These are phyloP conservation scores for Deilephila porcellus DNA, from an alignment of 2,888 invertebrate species.

Conservation along the genomic window DNA sequence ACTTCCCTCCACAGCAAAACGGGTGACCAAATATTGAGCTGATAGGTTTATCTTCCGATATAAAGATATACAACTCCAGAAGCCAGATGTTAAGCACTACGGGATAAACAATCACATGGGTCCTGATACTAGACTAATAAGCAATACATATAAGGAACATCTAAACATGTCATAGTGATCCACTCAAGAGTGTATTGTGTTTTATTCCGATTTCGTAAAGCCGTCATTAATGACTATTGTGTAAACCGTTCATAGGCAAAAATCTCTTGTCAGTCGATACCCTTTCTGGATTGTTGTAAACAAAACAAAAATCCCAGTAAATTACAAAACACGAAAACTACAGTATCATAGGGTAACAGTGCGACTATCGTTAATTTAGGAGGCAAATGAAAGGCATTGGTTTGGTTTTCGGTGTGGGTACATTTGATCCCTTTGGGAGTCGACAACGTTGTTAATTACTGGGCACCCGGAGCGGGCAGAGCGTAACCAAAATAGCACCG, in stretches of 20 bases:
- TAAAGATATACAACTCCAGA: too few relatives aligned
- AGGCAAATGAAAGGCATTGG: slow-evolving; percentile 66
- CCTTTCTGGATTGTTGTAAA: neutral
- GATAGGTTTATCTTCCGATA: too few relatives aligned
- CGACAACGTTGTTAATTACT: slow-evolving; percentile 61
- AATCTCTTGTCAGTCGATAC: neutral
- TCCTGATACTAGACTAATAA: too few relatives aligned
- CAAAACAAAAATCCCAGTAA: neutral
- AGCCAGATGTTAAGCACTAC: too few relatives aligned
- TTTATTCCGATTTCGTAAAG: too few relatives aligned
- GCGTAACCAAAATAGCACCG: slow-evolving; percentile 49
- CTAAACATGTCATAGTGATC: too few relatives aligned
- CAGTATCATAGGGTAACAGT: slow-evolving; percentile 33
- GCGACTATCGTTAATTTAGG: slow-evolving; percentile 54
- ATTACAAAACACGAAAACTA: neutral
- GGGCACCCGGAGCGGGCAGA: slow-evolving; percentile 44
- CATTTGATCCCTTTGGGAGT: slow-evolving; percentile 60
- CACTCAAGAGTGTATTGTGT: too few relatives aligned
- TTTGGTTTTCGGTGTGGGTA: slow-evolving; percentile 58
- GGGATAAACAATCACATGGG: too few relatives aligned
- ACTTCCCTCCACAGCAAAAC: too few relatives aligned
- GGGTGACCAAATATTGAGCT: too few relatives aligned
- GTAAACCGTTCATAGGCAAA: neutral
- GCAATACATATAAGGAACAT: too few relatives aligned
- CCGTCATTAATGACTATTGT: too few relatives aligned